Evolutionary conservation across 2,797 vertebrate genomes (phyloP), one percentile per base, ranked within the genome.

Genomic region (Atherinosoma microstoma): DNA sequence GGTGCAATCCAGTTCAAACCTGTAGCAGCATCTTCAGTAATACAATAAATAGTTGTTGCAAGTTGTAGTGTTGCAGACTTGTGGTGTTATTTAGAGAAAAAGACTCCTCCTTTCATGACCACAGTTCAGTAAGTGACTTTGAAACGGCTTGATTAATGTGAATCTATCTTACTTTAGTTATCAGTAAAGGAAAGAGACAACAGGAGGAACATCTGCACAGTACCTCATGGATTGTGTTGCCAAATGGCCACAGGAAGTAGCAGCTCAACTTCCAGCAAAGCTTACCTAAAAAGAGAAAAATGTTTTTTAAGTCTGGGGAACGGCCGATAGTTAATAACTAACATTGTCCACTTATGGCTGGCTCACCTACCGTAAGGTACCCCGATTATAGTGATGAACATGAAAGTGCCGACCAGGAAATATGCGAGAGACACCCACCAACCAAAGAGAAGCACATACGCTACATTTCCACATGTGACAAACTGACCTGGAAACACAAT

Each of bases 221-320:
- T 87, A 93, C 94, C 92, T 95, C 89, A 22, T 94, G 91, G 67
- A 96, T 93, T 0, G 93, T 92, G 86, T 95, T 97, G 66, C 95
- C 95, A 6, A 97, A 97, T 0, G 96, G 96, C 96, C 97, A 96
- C 18, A 97, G 81, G 88, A 96, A 97, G 83, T 96, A 96, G 34
- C 91, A 42, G 0, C 95, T 91, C 73, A 97, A 82, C 61, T 91
- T 88, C 94, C 92, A 94, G 87, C 95, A 96, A 57, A 96, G 92
- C 57, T 89, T 90, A 54, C 95, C 95, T 95, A 72, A 78, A 85
- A 80, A 62, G 1, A 78, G 40, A 73, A 24, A 70, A 35, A 27
- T 9, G 47, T 54, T 11, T 9, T 22, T 65, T 0, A 1, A 57
- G 15, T 63, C 7, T 69, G 16, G 12, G 2, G 22, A 58, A 36